Conservation (phyloP, 2,888 invertebrate genomes). For the Argyresthia goedartella region DNA sequence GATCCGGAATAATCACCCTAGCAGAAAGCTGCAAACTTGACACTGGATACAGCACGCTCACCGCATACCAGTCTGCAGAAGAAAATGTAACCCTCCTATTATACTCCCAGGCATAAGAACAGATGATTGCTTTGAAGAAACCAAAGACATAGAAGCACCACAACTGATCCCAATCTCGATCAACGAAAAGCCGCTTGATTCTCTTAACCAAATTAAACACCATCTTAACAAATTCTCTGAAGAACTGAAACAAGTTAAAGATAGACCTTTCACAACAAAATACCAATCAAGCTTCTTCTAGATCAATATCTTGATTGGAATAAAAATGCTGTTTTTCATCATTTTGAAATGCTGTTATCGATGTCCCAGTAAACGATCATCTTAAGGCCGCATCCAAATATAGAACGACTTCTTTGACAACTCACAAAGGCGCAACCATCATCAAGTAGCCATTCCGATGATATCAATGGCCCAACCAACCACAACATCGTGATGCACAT, state of each 20-base stretch:
- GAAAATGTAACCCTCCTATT: neutral
- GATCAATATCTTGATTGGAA: neutral
- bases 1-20: constrained; percentile 2
- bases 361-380: neutral
- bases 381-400: neutral
- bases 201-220: neutral
- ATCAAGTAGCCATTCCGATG: neutral
- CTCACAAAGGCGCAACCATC: neutral
- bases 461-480: neutral
- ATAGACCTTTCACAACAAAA: neutral
- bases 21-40: constrained; percentile 1
- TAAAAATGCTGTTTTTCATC: neutral
- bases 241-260: neutral
- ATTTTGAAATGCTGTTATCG: neutral
- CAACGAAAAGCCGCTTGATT: neutral
- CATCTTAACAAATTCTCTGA: neutral
- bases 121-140: neutral
- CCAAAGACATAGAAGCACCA: neutral
- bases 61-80: neutral
- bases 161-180: neutral
- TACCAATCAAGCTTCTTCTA: neutral
- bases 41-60: neutral
- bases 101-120: neutral
- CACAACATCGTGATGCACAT: neutral
- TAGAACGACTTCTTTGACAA: neutral